Percentiles rank a stretch among this genome's conserved stretches.
These are phyloP conservation scores for Saimiri boliviensis DNA, from an alignment of 2,113 vertebrate species.

Conservation along the genomic window DNA sequence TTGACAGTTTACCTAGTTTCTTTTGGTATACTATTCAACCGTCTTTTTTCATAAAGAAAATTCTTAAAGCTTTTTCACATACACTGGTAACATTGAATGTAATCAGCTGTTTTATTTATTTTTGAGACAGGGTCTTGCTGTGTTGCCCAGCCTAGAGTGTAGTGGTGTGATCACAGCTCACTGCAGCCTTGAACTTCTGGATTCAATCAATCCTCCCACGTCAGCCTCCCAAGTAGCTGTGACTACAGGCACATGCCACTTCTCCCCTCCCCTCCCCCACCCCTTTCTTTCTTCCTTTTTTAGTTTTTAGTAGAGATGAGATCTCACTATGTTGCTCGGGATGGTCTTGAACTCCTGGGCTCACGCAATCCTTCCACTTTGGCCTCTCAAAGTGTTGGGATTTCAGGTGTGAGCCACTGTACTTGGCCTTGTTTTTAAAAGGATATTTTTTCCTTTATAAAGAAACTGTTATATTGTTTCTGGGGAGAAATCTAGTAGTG, in stretches of 20 bases:
- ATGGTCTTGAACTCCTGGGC: not conserved
- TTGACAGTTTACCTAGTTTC: not conserved
- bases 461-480: not conserved
- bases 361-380: too few species aligned
- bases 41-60: not conserved
- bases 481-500: not conserved
- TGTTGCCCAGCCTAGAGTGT: not conserved
- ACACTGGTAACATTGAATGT: not conserved
- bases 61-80: not conserved
- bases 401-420: too few species aligned
- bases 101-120: not conserved
- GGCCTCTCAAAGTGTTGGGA: too few species aligned
- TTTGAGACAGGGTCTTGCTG: not conserved
- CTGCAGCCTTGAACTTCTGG: not conserved
- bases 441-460: not conserved
- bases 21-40: not conserved
- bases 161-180: not conserved
- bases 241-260: not conserved
- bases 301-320: not conserved
- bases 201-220: not conserved
- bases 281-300: not conserved
- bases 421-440: not conserved
- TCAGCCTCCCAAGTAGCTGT: not conserved
- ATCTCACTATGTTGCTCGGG: not conserved
- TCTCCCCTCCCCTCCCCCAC: too few species aligned